Evolutionary conservation across 2,113 vertebrate species (phyloP).

Genomic region (Ceratotherium simum): DNA sequence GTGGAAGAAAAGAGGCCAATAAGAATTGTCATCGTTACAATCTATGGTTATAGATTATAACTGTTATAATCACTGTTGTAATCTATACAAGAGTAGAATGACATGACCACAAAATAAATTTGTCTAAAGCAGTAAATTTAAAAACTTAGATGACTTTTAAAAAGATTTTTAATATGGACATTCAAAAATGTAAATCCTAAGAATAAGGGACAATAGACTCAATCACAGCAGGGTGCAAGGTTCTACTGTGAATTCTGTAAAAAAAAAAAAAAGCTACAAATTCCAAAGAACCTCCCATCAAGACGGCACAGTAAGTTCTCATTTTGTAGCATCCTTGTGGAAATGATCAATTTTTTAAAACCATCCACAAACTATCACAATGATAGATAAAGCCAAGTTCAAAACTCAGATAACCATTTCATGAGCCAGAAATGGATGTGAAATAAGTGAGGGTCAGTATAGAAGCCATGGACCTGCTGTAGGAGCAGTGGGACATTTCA

Average conservation of each 20-base stretch:
- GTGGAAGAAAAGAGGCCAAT: not conserved
- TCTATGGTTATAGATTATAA: not conserved
- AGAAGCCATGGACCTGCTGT: not conserved
- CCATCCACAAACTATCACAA: not conserved
- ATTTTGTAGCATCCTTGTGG: not conserved
- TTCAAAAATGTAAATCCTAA: not conserved
- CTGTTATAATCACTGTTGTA: not conserved
- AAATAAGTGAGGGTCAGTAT: not conserved
- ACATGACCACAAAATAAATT: constrained; percentile 28
- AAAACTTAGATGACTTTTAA: not conserved
- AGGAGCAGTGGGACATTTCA: not conserved
- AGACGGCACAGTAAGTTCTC: not conserved
- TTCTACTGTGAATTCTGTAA: not conserved
- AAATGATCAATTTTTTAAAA: not conserved
- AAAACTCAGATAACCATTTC: not conserved
- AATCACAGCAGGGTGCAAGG: not conserved
- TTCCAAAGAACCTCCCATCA: not conserved
- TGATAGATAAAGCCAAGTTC: not conserved
- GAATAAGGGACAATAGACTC: not conserved
- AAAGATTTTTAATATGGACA: not conserved
- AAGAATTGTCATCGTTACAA: not conserved
- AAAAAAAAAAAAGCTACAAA: not conserved
- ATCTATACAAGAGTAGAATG: not conserved
- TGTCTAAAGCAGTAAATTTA: not conserved
- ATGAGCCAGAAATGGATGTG: not conserved